Conservation (phyloP, 2,113 vertebrate species). For the Mus pahari region DNA sequence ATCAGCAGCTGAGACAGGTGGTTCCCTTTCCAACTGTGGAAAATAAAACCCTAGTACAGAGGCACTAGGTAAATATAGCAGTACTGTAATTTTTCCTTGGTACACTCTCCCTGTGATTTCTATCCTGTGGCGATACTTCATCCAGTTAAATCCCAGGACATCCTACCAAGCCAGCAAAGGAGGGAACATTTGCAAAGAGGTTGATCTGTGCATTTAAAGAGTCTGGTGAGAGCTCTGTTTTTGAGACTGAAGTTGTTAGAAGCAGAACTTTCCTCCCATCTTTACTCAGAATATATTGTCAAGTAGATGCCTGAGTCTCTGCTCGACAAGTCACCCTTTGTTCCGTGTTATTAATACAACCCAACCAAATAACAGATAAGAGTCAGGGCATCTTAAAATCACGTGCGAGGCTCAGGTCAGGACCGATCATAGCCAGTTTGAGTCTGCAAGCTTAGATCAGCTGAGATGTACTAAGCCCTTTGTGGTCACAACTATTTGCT, state of each 20-base stretch:
- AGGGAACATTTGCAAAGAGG: constrained; percentile 73
- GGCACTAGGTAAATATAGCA: constrained; percentile 84
- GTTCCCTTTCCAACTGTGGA: constrained; percentile 85
- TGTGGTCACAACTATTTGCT: constrained; percentile 82
- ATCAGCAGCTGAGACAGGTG: constrained; percentile 87
- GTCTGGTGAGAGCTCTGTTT: constrained; percentile 39
- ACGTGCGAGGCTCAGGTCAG: constrained; percentile 71
- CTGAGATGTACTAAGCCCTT: constrained; percentile 79
- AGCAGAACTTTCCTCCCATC: constrained; percentile 60
- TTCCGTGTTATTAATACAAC: constrained; percentile 77
- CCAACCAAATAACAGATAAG: constrained; percentile 79
- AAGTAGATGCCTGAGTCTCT: constrained; percentile 57
- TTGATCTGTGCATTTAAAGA: constrained; percentile 69
- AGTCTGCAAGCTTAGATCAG: constrained; percentile 75
- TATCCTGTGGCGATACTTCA: constrained; percentile 83
- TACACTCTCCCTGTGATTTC: constrained; percentile 78
- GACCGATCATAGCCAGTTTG: constrained; percentile 79
- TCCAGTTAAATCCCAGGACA: constrained; percentile 76
- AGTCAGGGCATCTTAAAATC: constrained; percentile 71
- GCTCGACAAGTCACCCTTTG: constrained; percentile 69
- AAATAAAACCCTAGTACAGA: constrained; percentile 78
- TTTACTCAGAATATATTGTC: constrained; percentile 66
- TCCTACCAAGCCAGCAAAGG: constrained; percentile 71
- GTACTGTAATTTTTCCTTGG: constrained; percentile 82
- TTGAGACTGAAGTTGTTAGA: constrained; percentile 50